phyloP scores from a whole-genome alignment of 53 echinoderm and acorn worm species.

The Antedon mediterranea region DNA sequence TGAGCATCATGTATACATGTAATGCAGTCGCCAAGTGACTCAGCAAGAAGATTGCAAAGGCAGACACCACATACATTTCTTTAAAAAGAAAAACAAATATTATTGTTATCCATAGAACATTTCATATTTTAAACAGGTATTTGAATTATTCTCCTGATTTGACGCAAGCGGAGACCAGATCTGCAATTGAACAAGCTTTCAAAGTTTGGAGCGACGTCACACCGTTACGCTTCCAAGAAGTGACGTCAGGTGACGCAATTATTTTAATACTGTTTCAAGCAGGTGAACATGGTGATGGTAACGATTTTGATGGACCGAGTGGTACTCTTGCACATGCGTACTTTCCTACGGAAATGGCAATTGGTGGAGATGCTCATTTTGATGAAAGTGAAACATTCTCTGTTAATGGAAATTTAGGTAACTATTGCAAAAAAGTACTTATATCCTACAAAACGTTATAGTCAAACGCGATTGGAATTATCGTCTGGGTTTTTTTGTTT shows the following conservation, averaged over 20 bases:
- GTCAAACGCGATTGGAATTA: no score
- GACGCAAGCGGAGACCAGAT: background rate
- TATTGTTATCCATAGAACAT: no score
- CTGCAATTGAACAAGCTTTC: background rate
- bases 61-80: no score
- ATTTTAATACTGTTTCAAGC: constrained; percentile 24
- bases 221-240: constrained; percentile 26
- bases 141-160: background rate
- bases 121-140: background rate
- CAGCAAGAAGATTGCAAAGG: no score
- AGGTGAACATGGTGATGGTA: constrained; percentile 26
- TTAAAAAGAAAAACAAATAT: no score
- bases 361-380: constrained; percentile 52
- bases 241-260: constrained; percentile 5
- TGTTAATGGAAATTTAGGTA: background rate
- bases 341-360: constrained; percentile 1
- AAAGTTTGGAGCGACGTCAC: constrained; percentile 50
- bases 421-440: no score
- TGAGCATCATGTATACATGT: no score
- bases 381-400: constrained; percentile 42
- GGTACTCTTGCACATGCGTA: constrained; percentile 51
- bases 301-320: constrained; percentile 38
- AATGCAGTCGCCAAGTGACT: no score
- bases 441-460: no score
- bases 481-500: background rate